These are phyloP conservation scores for Botrylloides violaceus DNA, from an alignment of 23 tunicate genomes.

Conservation along the genomic window DNA sequence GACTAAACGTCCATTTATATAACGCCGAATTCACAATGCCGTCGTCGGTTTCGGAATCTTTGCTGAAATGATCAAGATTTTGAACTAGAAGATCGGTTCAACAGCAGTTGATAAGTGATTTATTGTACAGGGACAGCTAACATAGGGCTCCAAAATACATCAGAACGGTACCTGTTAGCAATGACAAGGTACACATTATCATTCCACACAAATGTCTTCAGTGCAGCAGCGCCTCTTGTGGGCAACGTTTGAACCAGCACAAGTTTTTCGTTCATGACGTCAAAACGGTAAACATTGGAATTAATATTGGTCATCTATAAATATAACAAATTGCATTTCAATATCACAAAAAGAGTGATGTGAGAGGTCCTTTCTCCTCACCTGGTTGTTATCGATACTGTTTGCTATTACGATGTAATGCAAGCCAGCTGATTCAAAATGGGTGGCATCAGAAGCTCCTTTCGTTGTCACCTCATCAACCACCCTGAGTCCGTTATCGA, in stretches of 20 bases:
- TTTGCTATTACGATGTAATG: slow-evolving; percentile 58
- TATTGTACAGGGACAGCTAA: neutral
- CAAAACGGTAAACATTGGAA: slow-evolving; percentile 48
- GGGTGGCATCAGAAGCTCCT: slow-evolving; percentile 44
- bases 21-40: slow-evolving; percentile 36
- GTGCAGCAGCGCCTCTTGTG: slow-evolving; percentile 66
- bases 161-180: slow-evolving; percentile 52
- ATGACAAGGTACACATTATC: slow-evolving; percentile 40
- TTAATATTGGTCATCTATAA: slow-evolving; percentile 56
- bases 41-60: slow-evolving; percentile 36
- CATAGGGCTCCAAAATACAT: neutral
- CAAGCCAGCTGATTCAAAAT: slow-evolving; percentile 14
- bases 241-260: slow-evolving; percentile 61
- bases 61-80: slow-evolving; percentile 22
- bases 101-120: neutral
- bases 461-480: slow-evolving; percentile 49
- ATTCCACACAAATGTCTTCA: slow-evolving; percentile 14
- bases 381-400: slow-evolving; percentile 52
- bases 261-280: slow-evolving; percentile 4
- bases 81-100: neutral
- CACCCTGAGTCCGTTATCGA: slow-evolving; percentile 23
- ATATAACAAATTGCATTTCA: neutral
- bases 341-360: neutral
- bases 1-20: slow-evolving; percentile 42
- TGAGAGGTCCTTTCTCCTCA: slow-evolving; percentile 12